These are phyloP conservation scores for Drosophila paracracens DNA, from an alignment of 2,888 invertebrate species.

Conservation along the genomic window DNA sequence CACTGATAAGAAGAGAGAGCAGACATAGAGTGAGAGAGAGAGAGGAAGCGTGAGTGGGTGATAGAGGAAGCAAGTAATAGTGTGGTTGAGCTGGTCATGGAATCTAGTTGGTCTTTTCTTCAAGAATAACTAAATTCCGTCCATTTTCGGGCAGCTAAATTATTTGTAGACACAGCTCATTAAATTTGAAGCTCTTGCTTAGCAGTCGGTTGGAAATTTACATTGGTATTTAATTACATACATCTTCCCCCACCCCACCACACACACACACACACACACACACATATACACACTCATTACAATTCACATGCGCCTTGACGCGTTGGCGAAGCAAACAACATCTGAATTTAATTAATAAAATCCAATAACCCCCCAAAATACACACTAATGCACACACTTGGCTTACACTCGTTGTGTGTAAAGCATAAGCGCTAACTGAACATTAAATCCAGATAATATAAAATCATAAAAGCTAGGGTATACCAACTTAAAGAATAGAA, in stretches of 20 bases:
- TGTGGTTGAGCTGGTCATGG: constrained; percentile 21
- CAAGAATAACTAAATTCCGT: constrained; percentile 38
- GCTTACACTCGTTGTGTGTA: constrained; percentile 23
- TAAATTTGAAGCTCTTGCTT: constrained; percentile 66
- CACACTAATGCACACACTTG: constrained; percentile 22
- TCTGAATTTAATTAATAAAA: constrained; percentile 74
- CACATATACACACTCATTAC: constrained; percentile 2
- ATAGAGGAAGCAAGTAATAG: constrained; percentile 5
- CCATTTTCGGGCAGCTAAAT: constrained; percentile 39
- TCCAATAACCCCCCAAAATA: constrained; percentile 58
- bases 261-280: neutral
- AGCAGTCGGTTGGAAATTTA: constrained; percentile 57
- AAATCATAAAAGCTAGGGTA: constrained; percentile 1
- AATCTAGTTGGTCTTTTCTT: constrained; percentile 13
- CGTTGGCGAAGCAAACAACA: constrained; percentile 54
- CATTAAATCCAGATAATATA: constrained; percentile 24
- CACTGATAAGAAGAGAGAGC: neutral
- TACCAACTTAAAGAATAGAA: neutral
- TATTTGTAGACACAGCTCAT: constrained; percentile 65
- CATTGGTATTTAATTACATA: constrained; percentile 57
- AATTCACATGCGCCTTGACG: constrained; percentile 42
- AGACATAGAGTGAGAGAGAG: neutral
- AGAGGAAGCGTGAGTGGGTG: neutral
- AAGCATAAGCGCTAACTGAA: constrained; percentile 54
- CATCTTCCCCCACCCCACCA: constrained; percentile 2